Evolutionary conservation across 2,113 vertebrate species (phyloP), one percentile per base, ranked within the genome.

Genomic region (Peromyscus leucopus): DNA sequence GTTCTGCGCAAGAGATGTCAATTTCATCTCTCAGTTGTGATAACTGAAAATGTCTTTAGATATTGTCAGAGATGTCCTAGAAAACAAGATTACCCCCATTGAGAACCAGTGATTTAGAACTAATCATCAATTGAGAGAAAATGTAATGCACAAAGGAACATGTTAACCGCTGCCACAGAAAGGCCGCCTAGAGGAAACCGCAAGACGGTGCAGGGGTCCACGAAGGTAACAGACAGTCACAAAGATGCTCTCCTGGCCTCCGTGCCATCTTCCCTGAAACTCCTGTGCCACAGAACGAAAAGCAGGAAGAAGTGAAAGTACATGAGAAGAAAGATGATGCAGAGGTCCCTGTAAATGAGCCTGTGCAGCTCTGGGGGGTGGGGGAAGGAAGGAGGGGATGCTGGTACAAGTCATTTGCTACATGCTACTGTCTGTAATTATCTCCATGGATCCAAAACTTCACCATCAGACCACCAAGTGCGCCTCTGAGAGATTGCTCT

Each of bases 51-150:
- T 28, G 21, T 80, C 74, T 94, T 31, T 22, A 80, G 74, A 91
- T 36, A 59, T 24, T 76, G 22, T 51, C 76, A 75, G 82, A 76
- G 22, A 72, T 67, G 26, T 33, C 48, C 71, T 31, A 42, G 71
- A 84, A 69, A 78, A 63, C 65, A 91, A 90, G 90, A 91, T 28
- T 75, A 51, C n/a, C 42, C 67, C 22, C 3, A 2, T 0, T 82
- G 42, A 97, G 48, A 94, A 80, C 19, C 59, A 96, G 72, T 92
- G 26, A 71, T 95, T 61, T 79, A 80, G 21, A 74, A 31, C 19
- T 91, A 93, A 89, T 84, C 71, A 90, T 17, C 39, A 82, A 89
- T 82, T 95, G 79, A 72, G 19, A 89, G 82, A 93, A 94, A 92
- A 91, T 21, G 69, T 10, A 69, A 94, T 33, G 33, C 72, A 84